Evolutionary conservation across 1,140 invertebrate genomes (phyloP), one percentile per base, ranked within the genome.

Genomic region (Drosophila athabasca): DNA sequence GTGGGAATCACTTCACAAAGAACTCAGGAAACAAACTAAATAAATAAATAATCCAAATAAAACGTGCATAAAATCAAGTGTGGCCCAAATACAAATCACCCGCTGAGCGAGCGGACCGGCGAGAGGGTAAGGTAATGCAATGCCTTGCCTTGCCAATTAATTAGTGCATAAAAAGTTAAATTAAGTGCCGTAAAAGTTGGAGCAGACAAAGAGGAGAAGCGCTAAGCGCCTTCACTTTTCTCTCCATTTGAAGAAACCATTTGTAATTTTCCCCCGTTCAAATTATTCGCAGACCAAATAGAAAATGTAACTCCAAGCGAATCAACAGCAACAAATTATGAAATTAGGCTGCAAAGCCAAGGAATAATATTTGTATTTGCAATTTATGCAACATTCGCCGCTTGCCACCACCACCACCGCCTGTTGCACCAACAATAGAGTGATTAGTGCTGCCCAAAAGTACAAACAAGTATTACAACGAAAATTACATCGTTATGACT

Each of bases 101-200:
- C 44, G 9, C 31, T 35, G 31, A 35, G 8, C 31, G 8, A 31
- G 29, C 29, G 24, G 29, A 50, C 48, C 29, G 49, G 22, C 45
- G 41, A 54, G 24, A 53, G 72, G 59, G 64, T 68, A 75, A 62
- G 65, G 48, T 64, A 79, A 77, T 61, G 70, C 46, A 55, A 60
- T 53, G 48, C 64, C 87, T 73, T 61, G 70, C 46, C 60, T 57
- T 53, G 48, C 67, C 87, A 90, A 90, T 90, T 90, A 90, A 90
- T 90, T 90, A 90, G 87, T 90, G 87, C 87, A 90, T 90, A 90
- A 90, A 90, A 69, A 90, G 76, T 83, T 88, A 79, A 88, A 66
- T 82, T 87, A 82, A 79, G 71, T 66, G 76, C 61, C 58, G 76
- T 70, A 75, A 71, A 78, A 76, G 67, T 35, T 39, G 49, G 58